Conservation (phyloP, 2,113 vertebrate genomes). For the Carlito syrichta region DNA sequence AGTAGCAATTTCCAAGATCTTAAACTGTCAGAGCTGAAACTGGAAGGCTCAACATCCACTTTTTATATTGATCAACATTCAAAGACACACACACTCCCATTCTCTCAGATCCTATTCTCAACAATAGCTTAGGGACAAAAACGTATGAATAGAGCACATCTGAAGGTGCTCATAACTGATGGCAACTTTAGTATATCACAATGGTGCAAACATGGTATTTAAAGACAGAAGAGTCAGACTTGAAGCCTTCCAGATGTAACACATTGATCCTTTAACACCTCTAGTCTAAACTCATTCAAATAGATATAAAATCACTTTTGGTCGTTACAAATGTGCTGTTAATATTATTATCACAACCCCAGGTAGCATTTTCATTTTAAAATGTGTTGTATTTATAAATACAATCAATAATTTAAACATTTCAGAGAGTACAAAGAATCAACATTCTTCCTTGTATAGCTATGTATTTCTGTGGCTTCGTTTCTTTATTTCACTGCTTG, state of each 20-base stretch:
- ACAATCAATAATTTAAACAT: neutral
- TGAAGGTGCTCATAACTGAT: neutral
- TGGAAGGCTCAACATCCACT: neutral
- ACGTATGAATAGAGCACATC: neutral
- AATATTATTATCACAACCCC: neutral
- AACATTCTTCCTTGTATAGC: neutral
- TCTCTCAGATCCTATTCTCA: neutral
- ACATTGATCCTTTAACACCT: neutral
- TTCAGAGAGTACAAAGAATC: neutral
- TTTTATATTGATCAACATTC: neutral
- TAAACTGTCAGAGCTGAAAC: slow-evolving; percentile 1
- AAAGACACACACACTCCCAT: neutral
- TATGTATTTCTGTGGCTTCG: neutral
- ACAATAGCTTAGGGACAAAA: neutral
- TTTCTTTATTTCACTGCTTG: neutral
- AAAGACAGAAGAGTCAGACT: neutral
- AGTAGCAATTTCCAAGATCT: neutral
- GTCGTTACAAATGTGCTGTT: neutral
- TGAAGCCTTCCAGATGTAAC: neutral
- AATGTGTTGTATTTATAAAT: neutral
- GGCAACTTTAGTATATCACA: neutral
- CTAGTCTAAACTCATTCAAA: neutral
- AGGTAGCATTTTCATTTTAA: slow-evolving; percentile 9
- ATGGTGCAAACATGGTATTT: neutral
- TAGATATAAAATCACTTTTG: neutral